A percentile compares a stretch with the other conserved stretches of the same genome.
Conservation (phyloP, 2,113 vertebrate genomes). For the Oncorhynchus clarkii region DNA sequence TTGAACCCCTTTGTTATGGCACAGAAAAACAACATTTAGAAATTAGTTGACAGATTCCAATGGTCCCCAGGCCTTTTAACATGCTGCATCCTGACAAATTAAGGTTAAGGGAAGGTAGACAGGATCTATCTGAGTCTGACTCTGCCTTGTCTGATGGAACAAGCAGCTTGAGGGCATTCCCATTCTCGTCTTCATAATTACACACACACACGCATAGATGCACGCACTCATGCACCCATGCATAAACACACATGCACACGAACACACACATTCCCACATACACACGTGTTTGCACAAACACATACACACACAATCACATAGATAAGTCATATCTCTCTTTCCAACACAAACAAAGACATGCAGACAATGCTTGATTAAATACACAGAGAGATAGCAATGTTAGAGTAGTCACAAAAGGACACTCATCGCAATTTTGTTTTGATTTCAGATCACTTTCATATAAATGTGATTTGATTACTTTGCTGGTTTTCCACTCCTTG, state of each 20-base stretch:
- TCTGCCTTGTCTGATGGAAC: constrained; percentile 69
- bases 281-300: not conserved
- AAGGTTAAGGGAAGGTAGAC: constrained; percentile 77
- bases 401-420: constrained; percentile 6
- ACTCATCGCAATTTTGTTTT: not conserved
- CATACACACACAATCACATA: not conserved
- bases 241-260: too few species aligned
- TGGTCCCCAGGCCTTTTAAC: constrained; percentile 66
- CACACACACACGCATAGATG: not conserved
- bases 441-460: too few species aligned
- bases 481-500: too few species aligned
- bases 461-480: too few species aligned
- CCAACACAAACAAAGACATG: too few species aligned
- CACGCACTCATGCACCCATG: not conserved
- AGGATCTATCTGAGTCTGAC: constrained; percentile 61
- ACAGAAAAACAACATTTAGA: constrained; percentile 56
- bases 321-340: too few species aligned
- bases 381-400: too few species aligned
- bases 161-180: constrained; percentile 71
- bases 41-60: constrained; percentile 70
- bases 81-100: constrained; percentile 71
- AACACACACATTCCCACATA: not conserved
- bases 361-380: too few species aligned
- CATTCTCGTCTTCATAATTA: constrained; percentile 60
- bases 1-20: constrained; percentile 54